Conservation (phyloP, 2,888 invertebrate genomes). For the Drosophila niveifrons region DNA sequence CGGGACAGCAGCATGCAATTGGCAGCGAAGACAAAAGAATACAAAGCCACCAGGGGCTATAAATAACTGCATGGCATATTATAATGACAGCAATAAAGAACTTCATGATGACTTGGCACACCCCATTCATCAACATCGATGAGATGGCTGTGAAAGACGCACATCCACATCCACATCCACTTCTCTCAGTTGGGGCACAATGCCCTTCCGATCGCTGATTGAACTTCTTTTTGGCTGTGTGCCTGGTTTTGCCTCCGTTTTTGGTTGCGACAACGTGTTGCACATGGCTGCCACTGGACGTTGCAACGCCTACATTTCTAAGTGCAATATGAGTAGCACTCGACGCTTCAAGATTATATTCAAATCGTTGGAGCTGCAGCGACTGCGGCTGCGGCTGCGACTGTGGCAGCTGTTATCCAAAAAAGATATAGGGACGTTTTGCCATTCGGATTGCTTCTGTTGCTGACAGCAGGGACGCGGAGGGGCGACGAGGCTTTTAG, state of each 20-base stretch:
- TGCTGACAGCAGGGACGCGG: conserved; percentile 8
- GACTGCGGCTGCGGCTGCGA: conserved; percentile 12
- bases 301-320: conserved; percentile 46
- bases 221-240: conserved; percentile 62
- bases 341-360: conserved; percentile 46
- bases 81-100: conserved; percentile 83
- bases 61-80: conserved; percentile 70
- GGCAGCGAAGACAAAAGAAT: conserved; percentile 42
- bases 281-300: conserved; percentile 68
- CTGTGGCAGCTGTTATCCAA: conserved; percentile 52
- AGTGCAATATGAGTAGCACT: conserved; percentile 80
- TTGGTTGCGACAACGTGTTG: conserved; percentile 80
- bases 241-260: conserved; percentile 39
- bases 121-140: conserved; percentile 80
- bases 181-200: conserved; percentile 1
- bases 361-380: conserved; percentile 14
- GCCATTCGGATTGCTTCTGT: conserved; percentile 13
- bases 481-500: conserved; percentile 21
- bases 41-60: conserved; percentile 61
- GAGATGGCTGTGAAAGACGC: conserved; percentile 20
- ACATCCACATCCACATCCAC: background rate
- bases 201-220: conserved; percentile 46
- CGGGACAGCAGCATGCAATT: conserved; percentile 34
- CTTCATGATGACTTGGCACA: conserved; percentile 73
- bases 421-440: conserved; percentile 1